Percentiles rank a stretch among this genome's conserved stretches.
These are phyloP conservation scores for Drosophila ohnishii DNA, from an alignment of 1,140 invertebrate genomes.

Conservation along the genomic window DNA sequence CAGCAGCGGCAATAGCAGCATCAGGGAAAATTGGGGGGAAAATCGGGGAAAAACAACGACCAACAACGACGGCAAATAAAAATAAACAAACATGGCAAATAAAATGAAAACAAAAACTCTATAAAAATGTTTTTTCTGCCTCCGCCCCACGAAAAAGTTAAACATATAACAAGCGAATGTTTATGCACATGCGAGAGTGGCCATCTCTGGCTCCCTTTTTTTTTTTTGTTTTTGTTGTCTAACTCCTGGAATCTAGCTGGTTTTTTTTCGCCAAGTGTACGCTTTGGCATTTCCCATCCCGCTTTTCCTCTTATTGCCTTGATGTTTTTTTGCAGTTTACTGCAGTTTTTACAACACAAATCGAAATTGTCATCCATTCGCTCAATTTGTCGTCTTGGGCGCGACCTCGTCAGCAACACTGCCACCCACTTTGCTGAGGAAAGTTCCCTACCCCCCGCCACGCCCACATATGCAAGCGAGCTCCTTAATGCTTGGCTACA, in stretches of 20 bases:
- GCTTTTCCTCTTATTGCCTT: conserved; percentile 33
- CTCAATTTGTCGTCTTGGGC: conserved; percentile 79
- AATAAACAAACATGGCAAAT: conserved; percentile 81
- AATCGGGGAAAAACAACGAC: conserved; percentile 12
- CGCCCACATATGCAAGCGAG: conserved; percentile 37
- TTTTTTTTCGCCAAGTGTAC: conserved; percentile 28
- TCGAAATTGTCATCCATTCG: conserved; percentile 82
- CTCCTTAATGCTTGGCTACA: conserved; percentile 60
- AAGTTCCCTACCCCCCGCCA: neutral
- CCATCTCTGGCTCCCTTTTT: conserved; percentile 3
- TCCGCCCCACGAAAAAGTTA: conserved; percentile 60
- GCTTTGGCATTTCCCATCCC: conserved; percentile 45
- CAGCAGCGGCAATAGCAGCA: conserved; percentile 16
- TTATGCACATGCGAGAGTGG: conserved; percentile 56
- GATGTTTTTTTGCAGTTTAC: conserved; percentile 70
- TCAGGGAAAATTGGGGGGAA: conserved; percentile 20
- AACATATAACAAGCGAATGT: conserved; percentile 62
- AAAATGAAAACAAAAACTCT: conserved; percentile 79
- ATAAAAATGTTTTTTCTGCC: conserved; percentile 72
- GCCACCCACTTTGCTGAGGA: neutral
- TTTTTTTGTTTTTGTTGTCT: neutral
- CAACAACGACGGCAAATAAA: conserved; percentile 71
- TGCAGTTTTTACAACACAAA: conserved; percentile 81
- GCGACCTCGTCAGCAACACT: conserved; percentile 22
- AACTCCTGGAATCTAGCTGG: conserved; percentile 18